These are phyloP conservation scores for Tinea pellionella DNA, from an alignment of 2,888 invertebrate genomes.

Conservation along the genomic window DNA sequence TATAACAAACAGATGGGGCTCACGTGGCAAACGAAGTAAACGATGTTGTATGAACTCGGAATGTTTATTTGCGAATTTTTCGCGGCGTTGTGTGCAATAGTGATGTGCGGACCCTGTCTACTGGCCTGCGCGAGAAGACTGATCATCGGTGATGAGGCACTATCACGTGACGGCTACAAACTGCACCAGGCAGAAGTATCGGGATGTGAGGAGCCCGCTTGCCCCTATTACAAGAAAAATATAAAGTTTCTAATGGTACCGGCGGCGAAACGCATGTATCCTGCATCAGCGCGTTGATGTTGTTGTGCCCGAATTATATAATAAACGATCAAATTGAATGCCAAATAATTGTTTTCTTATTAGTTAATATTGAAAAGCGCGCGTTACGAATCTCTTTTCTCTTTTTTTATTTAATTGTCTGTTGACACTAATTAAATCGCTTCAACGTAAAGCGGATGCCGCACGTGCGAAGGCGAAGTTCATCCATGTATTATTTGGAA, in stretches of 20 bases:
- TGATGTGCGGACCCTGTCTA: constrained; percentile 52
- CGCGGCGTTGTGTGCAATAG: constrained; percentile 54
- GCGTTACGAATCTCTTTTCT: no score
- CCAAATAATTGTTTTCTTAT: not conserved
- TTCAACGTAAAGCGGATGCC: no score
- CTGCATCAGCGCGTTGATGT: constrained; percentile 14
- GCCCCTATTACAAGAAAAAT: constrained; percentile 60
- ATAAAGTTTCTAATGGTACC: constrained; percentile 50
- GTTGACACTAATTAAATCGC: no score
- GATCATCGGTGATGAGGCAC: constrained; percentile 44
- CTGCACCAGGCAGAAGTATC: constrained; percentile 44
- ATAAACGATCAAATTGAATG: constrained; percentile 18
- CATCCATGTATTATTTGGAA: no score
- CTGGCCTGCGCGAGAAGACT: constrained; percentile 46
- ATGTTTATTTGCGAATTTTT: constrained; percentile 51
- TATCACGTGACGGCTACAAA: constrained; percentile 29
- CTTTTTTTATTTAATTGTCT: no score
- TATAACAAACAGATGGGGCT: not conserved
- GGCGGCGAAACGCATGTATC: constrained; percentile 19
- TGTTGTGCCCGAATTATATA: constrained; percentile 18
- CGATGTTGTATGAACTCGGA: constrained; percentile 20
- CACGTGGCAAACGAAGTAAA: not conserved
- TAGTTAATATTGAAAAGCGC: not conserved
- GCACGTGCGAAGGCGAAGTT: no score
- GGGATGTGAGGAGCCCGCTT: constrained; percentile 57